These are phyloP conservation scores for Rattus norvegicus DNA, from an alignment of 2,113 vertebrate genomes.

Conservation along the genomic window GRCr8 NC_086026.1:74347501-74348000, in stretches of 20 bases:
- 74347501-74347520: conserved; percentile 89
- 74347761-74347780: too few relatives aligned
- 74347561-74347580: neutral
- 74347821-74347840: too few relatives aligned
- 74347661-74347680: neutral
- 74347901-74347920: too few relatives aligned
- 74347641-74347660: neutral
- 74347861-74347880: too few relatives aligned
- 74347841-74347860: too few relatives aligned
- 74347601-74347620: neutral
- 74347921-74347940: too few relatives aligned
- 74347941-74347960: too few relatives aligned
- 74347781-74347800: neutral
- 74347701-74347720: neutral
- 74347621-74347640: neutral
- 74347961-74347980: too few relatives aligned
- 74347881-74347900: too few relatives aligned
- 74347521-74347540: conserved; percentile 64
- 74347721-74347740: neutral
- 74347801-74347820: neutral
- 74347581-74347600: neutral
- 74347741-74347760: neutral
- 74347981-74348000: too few relatives aligned
- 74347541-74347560: neutral
- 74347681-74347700: neutral